Evolutionary conservation across 2,888 invertebrate genomes (phyloP).

Genomic region (Drosophila mimetica): DNA sequence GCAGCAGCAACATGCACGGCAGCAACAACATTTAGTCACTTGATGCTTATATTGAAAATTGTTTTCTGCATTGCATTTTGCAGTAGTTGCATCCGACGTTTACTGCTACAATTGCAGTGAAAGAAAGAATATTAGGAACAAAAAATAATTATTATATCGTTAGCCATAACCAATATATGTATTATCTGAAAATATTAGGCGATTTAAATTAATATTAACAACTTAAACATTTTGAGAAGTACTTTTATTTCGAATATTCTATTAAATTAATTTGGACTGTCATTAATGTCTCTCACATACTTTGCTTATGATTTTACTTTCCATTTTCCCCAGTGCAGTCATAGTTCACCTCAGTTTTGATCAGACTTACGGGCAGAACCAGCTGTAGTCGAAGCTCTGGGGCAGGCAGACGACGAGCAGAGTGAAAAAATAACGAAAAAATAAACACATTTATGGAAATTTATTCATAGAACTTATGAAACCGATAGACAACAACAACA

Average conservation of each 20-base stretch:
- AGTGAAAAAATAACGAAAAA: slow-evolving; percentile 60
- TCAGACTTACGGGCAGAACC: slow-evolving; percentile 52
- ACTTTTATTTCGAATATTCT: too few relatives aligned
- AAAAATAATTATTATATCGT: too few relatives aligned
- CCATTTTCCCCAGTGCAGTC: slow-evolving; percentile 21
- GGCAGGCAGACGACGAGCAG: slow-evolving; percentile 40
- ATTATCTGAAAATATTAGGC: too few relatives aligned
- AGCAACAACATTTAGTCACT: slow-evolving; percentile 69
- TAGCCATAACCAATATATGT: too few relatives aligned
- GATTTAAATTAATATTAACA: too few relatives aligned
- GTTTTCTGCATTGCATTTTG: slow-evolving; percentile 74
- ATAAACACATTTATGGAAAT: slow-evolving; percentile 83
- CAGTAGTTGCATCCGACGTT: slow-evolving; percentile 73
- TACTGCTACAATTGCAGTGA: slow-evolving; percentile 32
- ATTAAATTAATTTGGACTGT: too few relatives aligned
- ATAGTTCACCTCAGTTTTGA: slow-evolving; percentile 38
- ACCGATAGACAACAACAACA: slow-evolving; percentile 75
- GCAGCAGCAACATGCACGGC: slow-evolving; percentile 34
- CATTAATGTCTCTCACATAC: too few relatives aligned
- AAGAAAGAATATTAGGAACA: background rate
- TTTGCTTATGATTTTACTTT: background rate
- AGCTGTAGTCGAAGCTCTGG: slow-evolving; percentile 64
- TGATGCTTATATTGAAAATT: slow-evolving; percentile 81
- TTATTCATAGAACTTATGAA: slow-evolving; percentile 84
- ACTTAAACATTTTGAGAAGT: too few relatives aligned